Conservation (phyloP, 2,797 vertebrate genomes). For the Silurus lanzhouensis region DNA sequence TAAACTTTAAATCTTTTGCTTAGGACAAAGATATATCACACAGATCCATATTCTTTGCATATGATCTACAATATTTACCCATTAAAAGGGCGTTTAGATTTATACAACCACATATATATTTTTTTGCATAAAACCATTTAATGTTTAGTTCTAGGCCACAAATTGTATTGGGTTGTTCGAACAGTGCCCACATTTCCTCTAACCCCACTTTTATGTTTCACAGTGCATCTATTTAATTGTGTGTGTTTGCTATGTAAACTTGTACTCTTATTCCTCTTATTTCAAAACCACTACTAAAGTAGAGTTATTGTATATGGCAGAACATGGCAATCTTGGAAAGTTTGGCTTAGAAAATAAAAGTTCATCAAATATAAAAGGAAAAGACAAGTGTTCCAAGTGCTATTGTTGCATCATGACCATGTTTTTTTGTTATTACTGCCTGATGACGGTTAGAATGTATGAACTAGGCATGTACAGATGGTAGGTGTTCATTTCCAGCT, state of each 20-base stretch:
- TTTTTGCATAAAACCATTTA: not conserved
- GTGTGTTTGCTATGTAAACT: not conserved
- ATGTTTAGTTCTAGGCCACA: not conserved
- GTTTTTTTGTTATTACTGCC: not conserved
- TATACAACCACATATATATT: not conserved
- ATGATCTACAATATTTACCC: not conserved
- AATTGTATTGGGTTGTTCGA: not conserved
- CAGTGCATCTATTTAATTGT: not conserved
- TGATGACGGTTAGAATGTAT: not conserved
- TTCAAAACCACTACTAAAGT: not conserved
- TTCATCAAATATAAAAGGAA: not conserved
- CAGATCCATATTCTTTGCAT: not conserved
- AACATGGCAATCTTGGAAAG: not conserved
- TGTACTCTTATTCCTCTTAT: not conserved
- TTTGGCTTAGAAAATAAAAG: not conserved
- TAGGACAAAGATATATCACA: no score
- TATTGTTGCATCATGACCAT: not conserved
- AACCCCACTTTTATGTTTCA: not conserved
- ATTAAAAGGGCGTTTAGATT: not conserved
- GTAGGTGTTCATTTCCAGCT: not conserved
- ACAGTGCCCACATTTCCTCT: not conserved
- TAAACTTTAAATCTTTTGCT: not conserved
- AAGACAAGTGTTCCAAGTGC: not conserved
- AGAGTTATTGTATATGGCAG: not conserved
- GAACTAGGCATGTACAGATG: not conserved